Conservation (phyloP, 2,797 vertebrate genomes). For the Tamandua tetradactyla region DNA sequence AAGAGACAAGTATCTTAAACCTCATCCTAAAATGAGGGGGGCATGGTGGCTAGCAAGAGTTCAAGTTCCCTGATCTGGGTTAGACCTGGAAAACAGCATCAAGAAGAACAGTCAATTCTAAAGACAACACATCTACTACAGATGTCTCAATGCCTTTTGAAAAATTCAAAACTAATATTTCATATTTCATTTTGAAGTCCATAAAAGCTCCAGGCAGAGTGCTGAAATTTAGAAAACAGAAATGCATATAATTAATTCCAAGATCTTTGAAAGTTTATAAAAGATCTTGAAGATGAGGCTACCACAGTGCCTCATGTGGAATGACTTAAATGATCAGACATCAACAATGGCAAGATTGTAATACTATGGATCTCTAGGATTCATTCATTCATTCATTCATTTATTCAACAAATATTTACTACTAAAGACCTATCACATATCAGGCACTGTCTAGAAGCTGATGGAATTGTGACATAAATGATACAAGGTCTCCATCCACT, state of each 20-base stretch:
- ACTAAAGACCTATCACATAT: not conserved
- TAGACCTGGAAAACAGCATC: slow-evolving; percentile 62
- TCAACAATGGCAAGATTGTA: not conserved
- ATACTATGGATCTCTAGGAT: not conserved
- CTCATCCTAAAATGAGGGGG: not conserved
- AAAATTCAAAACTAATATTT: slow-evolving; percentile 59
- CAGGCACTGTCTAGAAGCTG: not conserved
- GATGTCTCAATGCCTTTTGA: not conserved
- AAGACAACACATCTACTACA: slow-evolving; percentile 13
- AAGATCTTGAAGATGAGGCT: slow-evolving; percentile 1
- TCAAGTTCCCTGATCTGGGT: not conserved
- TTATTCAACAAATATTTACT: slow-evolving; percentile 22
- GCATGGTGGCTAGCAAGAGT: not conserved
- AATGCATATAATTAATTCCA: slow-evolving; percentile 30
- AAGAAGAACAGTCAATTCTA: slow-evolving; percentile 27
- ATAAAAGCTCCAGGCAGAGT: not conserved
- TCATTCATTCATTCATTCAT: not conserved
- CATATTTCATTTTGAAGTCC: slow-evolving; percentile 27
- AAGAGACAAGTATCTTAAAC: not conserved
- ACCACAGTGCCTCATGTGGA: not conserved
- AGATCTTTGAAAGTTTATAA: slow-evolving; percentile 7
- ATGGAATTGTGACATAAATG: not conserved
- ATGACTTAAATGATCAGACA: slow-evolving; percentile 29
- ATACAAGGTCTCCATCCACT: not conserved
- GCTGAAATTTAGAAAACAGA: slow-evolving; percentile 47